Percentiles rank a stretch among this genome's conserved stretches.
These are phyloP conservation scores for Resseliella maxima DNA, from an alignment of 2,888 invertebrate species.

Conservation along the genomic window DNA sequence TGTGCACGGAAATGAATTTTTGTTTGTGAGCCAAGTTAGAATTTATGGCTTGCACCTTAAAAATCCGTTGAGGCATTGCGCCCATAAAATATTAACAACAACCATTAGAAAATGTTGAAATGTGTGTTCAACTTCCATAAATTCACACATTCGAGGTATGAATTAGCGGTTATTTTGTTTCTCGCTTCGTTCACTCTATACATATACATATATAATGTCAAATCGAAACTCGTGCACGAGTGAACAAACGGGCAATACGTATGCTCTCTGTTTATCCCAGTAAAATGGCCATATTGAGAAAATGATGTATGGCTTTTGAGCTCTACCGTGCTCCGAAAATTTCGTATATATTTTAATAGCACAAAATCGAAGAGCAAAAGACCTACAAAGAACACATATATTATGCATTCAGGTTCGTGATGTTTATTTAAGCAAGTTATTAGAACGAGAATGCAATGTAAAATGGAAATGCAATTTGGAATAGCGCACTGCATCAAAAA, in stretches of 20 bases:
- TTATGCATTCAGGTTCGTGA: constrained; percentile 29
- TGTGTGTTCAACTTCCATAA: background rate
- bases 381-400: background rate
- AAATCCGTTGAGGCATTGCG: background rate
- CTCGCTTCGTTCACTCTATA: background rate
- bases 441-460: constrained; percentile 26
- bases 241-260: no score
- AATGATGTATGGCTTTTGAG: background rate
- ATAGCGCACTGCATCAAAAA: constrained; percentile 16
- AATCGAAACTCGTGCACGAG: background rate
- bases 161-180: constrained; percentile 8
- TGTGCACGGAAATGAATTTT: background rate
- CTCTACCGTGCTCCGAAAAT: background rate
- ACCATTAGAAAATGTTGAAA: background rate
- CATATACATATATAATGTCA: no score
- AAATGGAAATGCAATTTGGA: constrained; percentile 26
- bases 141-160: constrained; percentile 13
- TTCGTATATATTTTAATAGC: constrained; percentile 11
- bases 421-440: constrained; percentile 46
- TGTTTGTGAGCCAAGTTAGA: background rate
- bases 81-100: constrained; percentile 47
- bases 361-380: background rate
- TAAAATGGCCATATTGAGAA: background rate
- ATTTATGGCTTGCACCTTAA: background rate
- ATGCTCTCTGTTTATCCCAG: no score